Percentiles rank a stretch among this genome's conserved stretches.
phyloP scores from a whole-genome alignment of 2,888 invertebrate species.

The Melikaiella ostensackeni region DNA sequence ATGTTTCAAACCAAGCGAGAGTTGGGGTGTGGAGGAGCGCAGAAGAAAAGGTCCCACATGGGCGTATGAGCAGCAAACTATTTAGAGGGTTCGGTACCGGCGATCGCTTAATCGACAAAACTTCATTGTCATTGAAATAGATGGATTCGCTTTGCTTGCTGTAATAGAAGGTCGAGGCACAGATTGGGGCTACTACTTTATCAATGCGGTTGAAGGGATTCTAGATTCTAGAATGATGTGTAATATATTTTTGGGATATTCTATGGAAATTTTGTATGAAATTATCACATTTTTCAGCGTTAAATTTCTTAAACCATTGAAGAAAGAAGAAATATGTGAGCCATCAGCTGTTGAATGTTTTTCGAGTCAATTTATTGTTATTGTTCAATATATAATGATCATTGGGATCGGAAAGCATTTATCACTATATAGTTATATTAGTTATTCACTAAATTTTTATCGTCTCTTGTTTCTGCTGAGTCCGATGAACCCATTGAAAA shows the following conservation, averaged over 20 bases:
- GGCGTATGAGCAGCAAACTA: constrained; percentile 42
- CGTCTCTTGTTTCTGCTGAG: no score
- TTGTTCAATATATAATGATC: no score
- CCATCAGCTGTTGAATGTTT: no score
- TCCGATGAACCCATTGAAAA: no score
- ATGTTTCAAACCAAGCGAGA: constrained; percentile 55
- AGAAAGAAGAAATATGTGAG: no score
- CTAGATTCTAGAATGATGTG: neutral
- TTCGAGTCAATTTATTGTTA: no score
- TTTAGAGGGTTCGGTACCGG: constrained; percentile 7
- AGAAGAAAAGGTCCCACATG: constrained; percentile 54
- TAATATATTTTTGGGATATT: neutral
- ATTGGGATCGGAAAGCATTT: no score
- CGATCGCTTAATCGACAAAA: constrained; percentile 36
- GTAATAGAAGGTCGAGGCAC: constrained; percentile 12
- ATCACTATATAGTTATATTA: no score
- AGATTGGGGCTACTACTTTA: neutral
- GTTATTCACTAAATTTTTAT: no score
- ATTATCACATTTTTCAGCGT: neutral
- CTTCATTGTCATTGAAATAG: constrained; percentile 34
- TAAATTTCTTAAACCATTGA: no score
- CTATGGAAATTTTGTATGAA: neutral
- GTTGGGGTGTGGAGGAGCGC: constrained; percentile 46
- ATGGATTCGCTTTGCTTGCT: constrained; percentile 26
- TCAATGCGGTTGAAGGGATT: neutral